A percentile compares a stretch with the other conserved stretches of the same genome.
These are phyloP conservation scores for Lymantria monacha DNA, from an alignment of 2,888 invertebrate genomes.

Conservation along the genomic window DNA sequence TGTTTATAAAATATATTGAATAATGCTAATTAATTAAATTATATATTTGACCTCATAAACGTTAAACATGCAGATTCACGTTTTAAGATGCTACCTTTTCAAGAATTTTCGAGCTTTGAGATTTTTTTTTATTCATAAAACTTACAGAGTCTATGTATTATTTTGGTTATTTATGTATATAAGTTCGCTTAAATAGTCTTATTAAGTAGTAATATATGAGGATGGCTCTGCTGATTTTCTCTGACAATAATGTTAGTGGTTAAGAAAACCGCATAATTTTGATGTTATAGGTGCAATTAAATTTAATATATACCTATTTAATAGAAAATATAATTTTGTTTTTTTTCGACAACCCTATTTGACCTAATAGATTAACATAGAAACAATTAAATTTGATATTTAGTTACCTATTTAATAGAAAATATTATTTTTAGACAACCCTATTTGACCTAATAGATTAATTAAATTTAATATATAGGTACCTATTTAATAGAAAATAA, in stretches of 20 bases:
- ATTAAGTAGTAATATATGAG: constrained; percentile 42
- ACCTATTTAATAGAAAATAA: constrained; percentile 72
- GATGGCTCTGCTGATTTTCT: constrained; percentile 42
- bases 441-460: too few species aligned
- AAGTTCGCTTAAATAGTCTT: constrained; percentile 42
- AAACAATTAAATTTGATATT: too few species aligned
- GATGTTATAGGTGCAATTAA: constrained; percentile 77
- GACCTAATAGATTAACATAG: neutral
- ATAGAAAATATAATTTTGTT: constrained; percentile 50
- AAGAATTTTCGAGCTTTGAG: constrained; percentile 3
- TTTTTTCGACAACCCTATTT: constrained; percentile 39
- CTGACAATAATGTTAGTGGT: constrained; percentile 62
- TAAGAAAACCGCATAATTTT: constrained; percentile 46
- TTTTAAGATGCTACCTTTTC: neutral
- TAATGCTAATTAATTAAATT: neutral
- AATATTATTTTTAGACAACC: too few species aligned
- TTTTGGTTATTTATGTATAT: constrained; percentile 34
- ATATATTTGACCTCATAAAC: neutral
- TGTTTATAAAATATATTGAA: neutral
- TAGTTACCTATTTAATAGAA: too few species aligned
- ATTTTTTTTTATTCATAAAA: constrained; percentile 19
- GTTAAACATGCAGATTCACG: neutral
- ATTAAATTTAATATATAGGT: constrained; percentile 80
- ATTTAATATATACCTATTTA: constrained; percentile 81
- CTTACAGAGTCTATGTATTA: constrained; percentile 17